Conservation (phyloP, 2,113 vertebrate species). For the Brachyhypopomus gauderio region DNA sequence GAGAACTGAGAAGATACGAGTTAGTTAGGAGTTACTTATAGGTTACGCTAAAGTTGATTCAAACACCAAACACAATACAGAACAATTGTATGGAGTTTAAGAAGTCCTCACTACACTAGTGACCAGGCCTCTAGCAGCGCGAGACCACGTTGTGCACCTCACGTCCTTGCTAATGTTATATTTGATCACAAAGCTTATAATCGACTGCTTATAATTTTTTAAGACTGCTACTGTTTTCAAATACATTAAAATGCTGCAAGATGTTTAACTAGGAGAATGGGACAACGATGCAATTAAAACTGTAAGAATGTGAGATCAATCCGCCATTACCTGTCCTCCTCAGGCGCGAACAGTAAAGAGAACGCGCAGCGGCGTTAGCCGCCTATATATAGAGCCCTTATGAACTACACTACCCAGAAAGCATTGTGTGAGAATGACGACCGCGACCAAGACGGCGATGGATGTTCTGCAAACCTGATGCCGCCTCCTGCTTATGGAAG, state of each 20-base stretch:
- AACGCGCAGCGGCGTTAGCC: background rate
- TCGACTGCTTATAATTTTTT: too few relatives aligned
- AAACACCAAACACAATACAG: too few relatives aligned
- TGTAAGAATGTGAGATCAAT: fast-evolving
- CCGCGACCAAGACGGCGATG: constrained; percentile 25
- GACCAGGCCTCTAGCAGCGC: too few relatives aligned
- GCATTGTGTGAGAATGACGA: background rate
- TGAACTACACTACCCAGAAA: constrained; percentile 66
- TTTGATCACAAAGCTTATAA: background rate
- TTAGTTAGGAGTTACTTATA: too few relatives aligned
- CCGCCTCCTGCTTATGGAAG: constrained; percentile 57
- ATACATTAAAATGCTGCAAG: background rate
- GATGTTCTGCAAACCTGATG: background rate
- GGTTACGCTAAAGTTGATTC: too few relatives aligned
- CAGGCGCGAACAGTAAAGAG: constrained; percentile 74
- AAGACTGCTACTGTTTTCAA: too few relatives aligned
- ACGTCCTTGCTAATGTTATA: background rate
- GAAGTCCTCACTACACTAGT: too few relatives aligned
- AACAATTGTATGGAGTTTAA: too few relatives aligned
- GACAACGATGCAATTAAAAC: background rate
- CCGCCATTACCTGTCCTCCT: constrained; percentile 57
- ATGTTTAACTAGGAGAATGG: too few relatives aligned
- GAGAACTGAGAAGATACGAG: too few relatives aligned
- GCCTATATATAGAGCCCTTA: background rate
- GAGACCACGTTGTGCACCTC: background rate